Evolutionary conservation across 1,140 invertebrate genomes (phyloP), one percentile per base, ranked within the genome.

Genomic region (Nomia melanderi): DNA sequence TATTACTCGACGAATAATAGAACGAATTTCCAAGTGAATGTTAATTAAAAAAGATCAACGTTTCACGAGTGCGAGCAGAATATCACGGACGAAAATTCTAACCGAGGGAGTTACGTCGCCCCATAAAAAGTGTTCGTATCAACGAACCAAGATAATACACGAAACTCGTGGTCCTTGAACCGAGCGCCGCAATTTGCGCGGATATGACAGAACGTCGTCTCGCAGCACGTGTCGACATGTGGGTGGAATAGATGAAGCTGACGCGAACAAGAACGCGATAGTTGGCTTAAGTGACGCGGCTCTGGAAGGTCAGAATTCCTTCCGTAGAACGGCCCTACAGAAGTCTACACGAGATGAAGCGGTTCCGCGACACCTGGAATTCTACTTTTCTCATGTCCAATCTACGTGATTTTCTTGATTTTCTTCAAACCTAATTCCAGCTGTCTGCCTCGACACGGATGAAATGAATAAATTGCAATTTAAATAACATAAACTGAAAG

Each of bases 171-270:
- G 27, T 36, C 62, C 69, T 20, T 47, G 57, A 47, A 33, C 6
- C 33, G 11, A 25, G 5, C 33, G 7, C 1, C 8, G 39, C 17
- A 71, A 71, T 71, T 50, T 36, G 41, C 57, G 20, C 14, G 7
- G 23, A 6, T 41, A 36, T 62, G 69, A 72, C 23, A 27, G 27
- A 36, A 63, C 74, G 41, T 70, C 65, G 39, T n/a, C 27, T 39
- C 64, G 39, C 17, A 33, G 54, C 72, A 1, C 57, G 73, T 12
- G 41, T 62, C 53, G 72, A 41, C 44, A 54, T 25, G 72, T 57
- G 66, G 36, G 1, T 27, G 29, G 41, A 47, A 72, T 36, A 36
- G 41, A 36, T 20, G 57, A 72, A 41, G 8, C 36, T 20, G 70
- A 63, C 70, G 20, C 6, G 39, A 60, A 31, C 54, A 71, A 59